These are phyloP conservation scores for Oceanites oceanicus DNA, from an alignment of 2,113 vertebrate species.

Conservation along the genomic window DNA sequence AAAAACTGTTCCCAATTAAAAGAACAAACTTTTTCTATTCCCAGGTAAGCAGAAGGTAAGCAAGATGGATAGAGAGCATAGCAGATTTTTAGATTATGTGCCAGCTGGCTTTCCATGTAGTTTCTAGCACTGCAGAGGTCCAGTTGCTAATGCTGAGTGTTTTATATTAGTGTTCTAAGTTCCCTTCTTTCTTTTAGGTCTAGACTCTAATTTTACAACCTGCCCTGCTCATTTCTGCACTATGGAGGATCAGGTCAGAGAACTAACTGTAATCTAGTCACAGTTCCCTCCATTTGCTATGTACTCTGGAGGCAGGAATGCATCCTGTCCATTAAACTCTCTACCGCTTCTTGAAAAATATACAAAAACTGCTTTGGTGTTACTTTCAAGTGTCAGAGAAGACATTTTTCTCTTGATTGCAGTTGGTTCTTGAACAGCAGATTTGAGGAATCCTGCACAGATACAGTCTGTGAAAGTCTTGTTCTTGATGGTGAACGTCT, in stretches of 20 bases:
- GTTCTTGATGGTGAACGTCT: not conserved
- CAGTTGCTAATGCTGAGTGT: not conserved
- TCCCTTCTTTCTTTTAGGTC: not conserved
- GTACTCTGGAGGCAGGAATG: not conserved
- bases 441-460: not conserved
- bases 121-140: not conserved
- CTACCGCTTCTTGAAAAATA: not conserved
- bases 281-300: not conserved
- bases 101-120: not conserved
- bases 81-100: not conserved
- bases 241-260: not conserved
- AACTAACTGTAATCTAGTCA: not conserved
- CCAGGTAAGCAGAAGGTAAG: not conserved
- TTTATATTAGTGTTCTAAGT: not conserved
- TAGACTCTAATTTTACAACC: not conserved
- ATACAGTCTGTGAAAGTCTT: not conserved
- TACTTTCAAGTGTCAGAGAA: not conserved
- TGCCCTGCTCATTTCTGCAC: not conserved
- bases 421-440: not conserved
- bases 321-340: not conserved
- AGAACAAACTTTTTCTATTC: not conserved
- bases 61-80: not conserved
- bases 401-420: not conserved
- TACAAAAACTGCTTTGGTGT: not conserved
- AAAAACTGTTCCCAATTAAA: not conserved